phyloP scores from a whole-genome alignment of 1,140 invertebrate species.

The Eubasilissa regina region DNA sequence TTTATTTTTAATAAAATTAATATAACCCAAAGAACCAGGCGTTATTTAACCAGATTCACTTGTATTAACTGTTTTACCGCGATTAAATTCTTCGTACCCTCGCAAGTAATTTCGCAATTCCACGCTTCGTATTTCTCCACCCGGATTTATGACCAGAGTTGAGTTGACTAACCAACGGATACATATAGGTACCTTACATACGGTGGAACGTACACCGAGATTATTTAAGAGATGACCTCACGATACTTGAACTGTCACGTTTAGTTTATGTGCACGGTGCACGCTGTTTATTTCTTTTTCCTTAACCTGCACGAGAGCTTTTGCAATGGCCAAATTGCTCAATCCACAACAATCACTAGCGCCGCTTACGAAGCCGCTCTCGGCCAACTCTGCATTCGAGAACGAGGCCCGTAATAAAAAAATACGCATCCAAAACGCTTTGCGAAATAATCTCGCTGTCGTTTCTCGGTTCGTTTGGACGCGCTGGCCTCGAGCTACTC shows the following conservation, averaged over 20 bases:
- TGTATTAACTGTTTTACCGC: too few relatives aligned
- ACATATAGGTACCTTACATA: conserved; percentile 2
- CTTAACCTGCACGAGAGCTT: conserved; percentile 28
- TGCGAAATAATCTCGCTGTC: not conserved
- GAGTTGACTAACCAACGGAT: not conserved
- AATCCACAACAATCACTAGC: conserved; percentile 14
- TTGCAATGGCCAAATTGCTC: conserved; percentile 30
- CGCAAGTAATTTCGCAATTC: too few relatives aligned
- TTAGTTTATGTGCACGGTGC: conserved; percentile 19
- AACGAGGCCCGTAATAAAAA: not conserved
- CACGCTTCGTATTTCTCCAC: too few relatives aligned
- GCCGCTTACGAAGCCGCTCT: not conserved
- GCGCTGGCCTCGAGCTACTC: not conserved
- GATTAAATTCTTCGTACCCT: too few relatives aligned
- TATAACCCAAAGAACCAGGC: too few relatives aligned
- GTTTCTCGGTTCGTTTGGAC: not conserved
- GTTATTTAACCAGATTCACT: too few relatives aligned
- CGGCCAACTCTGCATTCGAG: not conserved
- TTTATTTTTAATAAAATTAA: too few relatives aligned
- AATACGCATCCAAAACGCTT: not conserved
- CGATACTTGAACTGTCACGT: conserved; percentile 16
- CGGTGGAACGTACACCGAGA: not conserved
- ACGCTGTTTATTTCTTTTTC: conserved; percentile 17
- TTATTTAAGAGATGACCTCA: conserved; percentile 22
- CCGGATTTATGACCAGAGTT: too few relatives aligned